Evolutionary conservation across 2,113 vertebrate genomes (phyloP).

Genomic region (Anoplopoma fimbria): DNA sequence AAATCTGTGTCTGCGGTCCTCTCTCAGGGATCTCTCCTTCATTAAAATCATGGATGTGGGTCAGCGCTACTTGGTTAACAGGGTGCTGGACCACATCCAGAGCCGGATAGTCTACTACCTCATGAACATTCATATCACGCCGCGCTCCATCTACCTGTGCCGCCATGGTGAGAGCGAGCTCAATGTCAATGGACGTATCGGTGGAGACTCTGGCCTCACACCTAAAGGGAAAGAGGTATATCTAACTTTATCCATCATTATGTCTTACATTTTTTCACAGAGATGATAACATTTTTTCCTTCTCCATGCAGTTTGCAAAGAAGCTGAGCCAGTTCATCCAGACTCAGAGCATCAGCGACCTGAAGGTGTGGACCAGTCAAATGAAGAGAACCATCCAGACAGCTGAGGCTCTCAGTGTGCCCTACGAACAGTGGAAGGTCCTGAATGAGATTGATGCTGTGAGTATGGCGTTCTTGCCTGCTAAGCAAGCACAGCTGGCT

Average conservation of each 20-base stretch:
- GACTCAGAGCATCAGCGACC: slow-evolving; percentile 92
- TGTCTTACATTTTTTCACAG: neutral
- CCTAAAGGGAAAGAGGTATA: slow-evolving; percentile 88
- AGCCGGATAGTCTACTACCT: slow-evolving; percentile 99
- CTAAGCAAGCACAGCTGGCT: neutral
- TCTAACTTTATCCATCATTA: neutral
- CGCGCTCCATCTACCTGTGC: slow-evolving; percentile 98
- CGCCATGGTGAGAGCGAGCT: slow-evolving; percentile 98
- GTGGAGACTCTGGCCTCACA: slow-evolving; percentile 95
- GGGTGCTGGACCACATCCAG: slow-evolving; percentile 97
- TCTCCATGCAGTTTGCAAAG: slow-evolving; percentile 89
- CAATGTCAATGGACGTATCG: slow-evolving; percentile 94
- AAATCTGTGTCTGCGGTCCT: neutral
- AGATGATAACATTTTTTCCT: neutral
- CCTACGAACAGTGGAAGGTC: slow-evolving; percentile 99
- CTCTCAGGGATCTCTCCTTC: slow-evolving; percentile 93
- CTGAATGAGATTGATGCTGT: slow-evolving; percentile 98
- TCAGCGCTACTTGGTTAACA: slow-evolving; percentile 94
- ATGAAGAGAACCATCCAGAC: slow-evolving; percentile 99
- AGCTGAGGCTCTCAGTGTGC: slow-evolving; percentile 91
- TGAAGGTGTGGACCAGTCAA: slow-evolving; percentile 99
- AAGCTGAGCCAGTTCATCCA: slow-evolving; percentile 91
- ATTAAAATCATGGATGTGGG: slow-evolving; percentile 99
- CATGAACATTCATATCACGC: slow-evolving; percentile 99
- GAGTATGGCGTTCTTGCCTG: slow-evolving; percentile 37